These are phyloP conservation scores for Hippocampus kuda DNA, from an alignment of 2,797 vertebrate genomes.

Conservation along the genomic window DNA sequence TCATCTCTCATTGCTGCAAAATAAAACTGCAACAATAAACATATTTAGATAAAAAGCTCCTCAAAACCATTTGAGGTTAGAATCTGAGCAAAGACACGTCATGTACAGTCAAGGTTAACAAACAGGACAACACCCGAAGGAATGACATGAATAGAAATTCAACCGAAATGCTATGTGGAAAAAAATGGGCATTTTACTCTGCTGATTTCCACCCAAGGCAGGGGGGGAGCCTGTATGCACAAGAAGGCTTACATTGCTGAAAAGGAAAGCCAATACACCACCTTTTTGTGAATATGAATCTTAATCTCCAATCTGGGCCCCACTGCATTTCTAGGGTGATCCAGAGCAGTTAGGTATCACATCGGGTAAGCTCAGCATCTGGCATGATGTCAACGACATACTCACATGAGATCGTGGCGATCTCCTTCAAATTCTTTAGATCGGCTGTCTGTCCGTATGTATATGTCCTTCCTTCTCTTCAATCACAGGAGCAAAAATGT, in stretches of 20 bases:
- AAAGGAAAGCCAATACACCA: too few relatives aligned
- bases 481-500: conserved; percentile 30
- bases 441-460: conserved; percentile 11
- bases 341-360: conserved; percentile 14
- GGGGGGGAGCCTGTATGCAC: too few relatives aligned
- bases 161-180: not conserved
- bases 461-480: conserved; percentile 25
- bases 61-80: not conserved
- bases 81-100: not conserved
- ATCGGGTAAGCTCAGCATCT: conserved; percentile 5
- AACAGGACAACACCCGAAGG: not conserved
- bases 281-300: too few relatives aligned
- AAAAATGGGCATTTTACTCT: too few relatives aligned
- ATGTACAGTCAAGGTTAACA: not conserved
- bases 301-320: not conserved
- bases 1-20: not conserved
- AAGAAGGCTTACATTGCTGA: too few relatives aligned
- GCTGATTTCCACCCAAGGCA: too few relatives aligned
- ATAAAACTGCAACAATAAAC: not conserved
- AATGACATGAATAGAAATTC: not conserved
- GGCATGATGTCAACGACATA: conserved; percentile 22
- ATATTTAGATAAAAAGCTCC: too few relatives aligned
- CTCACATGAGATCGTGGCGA: conserved; percentile 49
- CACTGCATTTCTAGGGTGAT: conserved; percentile 32
- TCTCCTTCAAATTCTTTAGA: conserved; percentile 19